These are phyloP conservation scores for human DNA, from an alignment of 2,113 vertebrate species.

Conservation along the genomic window DNA sequence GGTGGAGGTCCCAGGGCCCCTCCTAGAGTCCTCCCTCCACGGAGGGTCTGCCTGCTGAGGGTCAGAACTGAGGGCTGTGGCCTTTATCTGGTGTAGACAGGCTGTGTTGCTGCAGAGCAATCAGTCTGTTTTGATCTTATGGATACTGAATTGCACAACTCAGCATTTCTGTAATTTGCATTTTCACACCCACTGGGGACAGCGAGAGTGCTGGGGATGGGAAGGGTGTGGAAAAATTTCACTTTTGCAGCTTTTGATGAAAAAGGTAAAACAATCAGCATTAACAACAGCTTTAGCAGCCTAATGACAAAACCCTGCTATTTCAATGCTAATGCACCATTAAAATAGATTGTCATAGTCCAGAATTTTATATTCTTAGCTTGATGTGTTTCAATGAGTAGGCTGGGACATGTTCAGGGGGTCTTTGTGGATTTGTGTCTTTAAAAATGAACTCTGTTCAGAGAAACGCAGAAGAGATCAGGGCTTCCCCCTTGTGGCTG, in stretches of 20 bases:
- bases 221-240: neutral
- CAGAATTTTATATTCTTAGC: neutral
- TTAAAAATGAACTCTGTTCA: neutral
- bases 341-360: fast-evolving
- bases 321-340: fast-evolving
- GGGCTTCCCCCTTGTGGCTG: neutral
- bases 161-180: neutral
- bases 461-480: neutral
- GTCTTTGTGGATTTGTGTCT: neutral
- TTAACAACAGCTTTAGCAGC: too few relatives aligned
- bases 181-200: neutral
- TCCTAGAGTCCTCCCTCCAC: neutral
- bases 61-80: neutral
- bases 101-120: neutral
- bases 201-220: too few relatives aligned
- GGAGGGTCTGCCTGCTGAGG: neutral
- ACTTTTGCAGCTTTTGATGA: neutral
- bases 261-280: neutral
- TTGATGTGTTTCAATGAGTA: fast-evolving
- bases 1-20: fast-evolving
- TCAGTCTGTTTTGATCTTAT: fast-evolving
- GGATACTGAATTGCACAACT: fast-evolving
- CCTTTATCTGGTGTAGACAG: fast-evolving
- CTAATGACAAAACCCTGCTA: neutral
- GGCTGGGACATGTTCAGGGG: neutral